These are phyloP conservation scores for Drosophila bocki DNA, from an alignment of 1,140 invertebrate species.

Conservation along the genomic window DNA sequence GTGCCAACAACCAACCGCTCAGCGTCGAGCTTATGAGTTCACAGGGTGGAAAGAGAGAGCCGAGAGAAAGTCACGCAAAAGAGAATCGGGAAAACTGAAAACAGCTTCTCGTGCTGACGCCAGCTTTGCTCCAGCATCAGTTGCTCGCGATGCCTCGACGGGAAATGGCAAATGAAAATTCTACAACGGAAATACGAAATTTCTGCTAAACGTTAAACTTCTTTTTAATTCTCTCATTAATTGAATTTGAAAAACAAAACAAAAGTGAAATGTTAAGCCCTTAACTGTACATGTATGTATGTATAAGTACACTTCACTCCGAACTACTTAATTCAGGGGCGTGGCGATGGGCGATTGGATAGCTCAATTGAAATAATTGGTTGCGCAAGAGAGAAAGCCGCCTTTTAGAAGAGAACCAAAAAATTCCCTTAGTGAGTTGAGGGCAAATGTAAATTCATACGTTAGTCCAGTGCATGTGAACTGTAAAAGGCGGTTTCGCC, in stretches of 20 bases:
- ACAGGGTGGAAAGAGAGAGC: slow-evolving; percentile 26
- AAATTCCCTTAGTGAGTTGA: slow-evolving; percentile 1
- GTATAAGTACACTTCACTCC: not conserved
- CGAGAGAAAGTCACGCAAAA: slow-evolving; percentile 15
- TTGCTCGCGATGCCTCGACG: slow-evolving; percentile 51
- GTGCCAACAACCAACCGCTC: slow-evolving; percentile 46
- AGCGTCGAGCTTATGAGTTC: slow-evolving; percentile 28
- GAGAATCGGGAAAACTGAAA: slow-evolving; percentile 17
- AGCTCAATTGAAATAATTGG: slow-evolving; percentile 4
- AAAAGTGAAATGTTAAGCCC: slow-evolving; percentile 17
- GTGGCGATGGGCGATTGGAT: slow-evolving; percentile 13
- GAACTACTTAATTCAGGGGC: not conserved
- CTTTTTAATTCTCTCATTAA: not conserved
- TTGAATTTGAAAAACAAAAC: not conserved
- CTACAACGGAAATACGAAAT: not conserved
- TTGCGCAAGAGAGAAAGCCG: not conserved
- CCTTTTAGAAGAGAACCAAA: not conserved
- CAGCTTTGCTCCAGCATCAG: slow-evolving; percentile 28
- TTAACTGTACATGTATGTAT: not conserved
- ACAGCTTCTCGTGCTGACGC: slow-evolving; percentile 20
- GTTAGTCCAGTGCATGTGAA: slow-evolving; percentile 2
- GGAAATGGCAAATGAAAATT: slow-evolving; percentile 4
- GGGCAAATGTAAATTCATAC: slow-evolving; percentile 4
- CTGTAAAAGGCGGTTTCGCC: not conserved
- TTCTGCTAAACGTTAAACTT: not conserved